Evolutionary conservation across 2,797 vertebrate genomes (phyloP), one percentile per base, ranked within the genome.

Genomic region (Nannoperca obscura): DNA sequence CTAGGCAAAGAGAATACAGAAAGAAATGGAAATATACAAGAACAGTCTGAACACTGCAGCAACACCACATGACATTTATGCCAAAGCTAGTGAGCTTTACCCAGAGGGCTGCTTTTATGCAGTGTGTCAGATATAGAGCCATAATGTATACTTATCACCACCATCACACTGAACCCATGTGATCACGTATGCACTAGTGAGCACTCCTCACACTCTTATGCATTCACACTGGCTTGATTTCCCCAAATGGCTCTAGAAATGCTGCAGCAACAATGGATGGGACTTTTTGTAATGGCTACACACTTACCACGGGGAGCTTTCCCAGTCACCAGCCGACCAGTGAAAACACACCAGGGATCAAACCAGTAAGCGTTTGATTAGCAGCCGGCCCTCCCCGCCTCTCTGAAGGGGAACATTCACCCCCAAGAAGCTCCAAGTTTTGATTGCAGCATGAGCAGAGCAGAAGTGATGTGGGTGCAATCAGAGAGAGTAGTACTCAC

Each of bases 311-410:
- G 7, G 57, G 49, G 19, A 68, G 54, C 34, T n/a, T 74, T 50
- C 38, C 59, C 61, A 61, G 62, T 40, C 50, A 40, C 52, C 27
- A 30, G 65, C 70, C 78, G 75, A 81, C 59, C 72, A 3, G 19
- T 24, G 22, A 74, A 46, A 76, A 44, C 53, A 24, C 76, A 53
- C 60, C 22, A 0, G 74, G 73, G 57, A 60, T 76, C 67, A 53
- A 66, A 78, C 61, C 54, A 53, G 67, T 40, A 64, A 84, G 46
- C 36, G n/a, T 88, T 68, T 87, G 88, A 90, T 87, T 89, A 70
- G 54, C 34, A 1, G 8, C 27, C 50, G 50, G 68, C 64, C 15
- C 72, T 58, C 7, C 36, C 47, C 9, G 62, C 36, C 38, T 67
- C 55, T 30, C 49, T 54, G n/a, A 36, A 71, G 47, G 68, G 44